A percentile compares a stretch with the other conserved stretches of the same genome.
Conservation (phyloP, 2,888 invertebrate genomes). For the Caenorhabditis zanzibari region DNA sequence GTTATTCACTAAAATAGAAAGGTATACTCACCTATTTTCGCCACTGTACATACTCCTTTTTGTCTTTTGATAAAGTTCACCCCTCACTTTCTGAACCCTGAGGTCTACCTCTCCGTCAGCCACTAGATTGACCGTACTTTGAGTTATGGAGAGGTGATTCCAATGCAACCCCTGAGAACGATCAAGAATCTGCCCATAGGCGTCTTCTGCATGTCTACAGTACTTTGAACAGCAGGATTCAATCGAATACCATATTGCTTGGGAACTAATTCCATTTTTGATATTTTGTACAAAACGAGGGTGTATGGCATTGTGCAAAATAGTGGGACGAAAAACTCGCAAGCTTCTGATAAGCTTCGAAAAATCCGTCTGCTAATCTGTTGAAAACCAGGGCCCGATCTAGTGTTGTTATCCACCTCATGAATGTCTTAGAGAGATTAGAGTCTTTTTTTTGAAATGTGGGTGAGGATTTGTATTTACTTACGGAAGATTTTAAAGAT, state of each 20-base stretch:
- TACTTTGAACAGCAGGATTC: background rate
- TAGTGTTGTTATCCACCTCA: slow-evolving; percentile 6
- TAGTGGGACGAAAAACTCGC: background rate
- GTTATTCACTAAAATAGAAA: no score
- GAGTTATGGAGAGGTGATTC: slow-evolving; percentile 25
- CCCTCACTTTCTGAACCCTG: slow-evolving; percentile 26
- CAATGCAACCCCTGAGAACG: slow-evolving; percentile 41
- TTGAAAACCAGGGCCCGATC: slow-evolving; percentile 30
- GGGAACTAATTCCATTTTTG: background rate
- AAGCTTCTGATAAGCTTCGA: slow-evolving; percentile 24
- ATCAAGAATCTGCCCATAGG: slow-evolving; percentile 4
- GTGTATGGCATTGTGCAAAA: slow-evolving; percentile 35
- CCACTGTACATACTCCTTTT: no score
- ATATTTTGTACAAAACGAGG: slow-evolving; percentile 22
- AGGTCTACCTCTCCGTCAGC: background rate
- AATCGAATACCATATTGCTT: background rate
- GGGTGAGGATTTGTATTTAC: background rate
- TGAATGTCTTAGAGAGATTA: background rate
- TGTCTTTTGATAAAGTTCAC: background rate
- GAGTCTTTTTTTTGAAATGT: background rate
- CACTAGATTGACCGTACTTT: slow-evolving; percentile 33
- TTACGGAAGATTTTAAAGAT: no score
- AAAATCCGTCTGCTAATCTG: slow-evolving; percentile 54
- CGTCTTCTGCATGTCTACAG: background rate
- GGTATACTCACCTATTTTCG: no score